Evolutionary conservation across 30 jellyfish, hydroid and myxozoan species (phyloP).

Genomic region (Turritopsis dohrnii): DNA sequence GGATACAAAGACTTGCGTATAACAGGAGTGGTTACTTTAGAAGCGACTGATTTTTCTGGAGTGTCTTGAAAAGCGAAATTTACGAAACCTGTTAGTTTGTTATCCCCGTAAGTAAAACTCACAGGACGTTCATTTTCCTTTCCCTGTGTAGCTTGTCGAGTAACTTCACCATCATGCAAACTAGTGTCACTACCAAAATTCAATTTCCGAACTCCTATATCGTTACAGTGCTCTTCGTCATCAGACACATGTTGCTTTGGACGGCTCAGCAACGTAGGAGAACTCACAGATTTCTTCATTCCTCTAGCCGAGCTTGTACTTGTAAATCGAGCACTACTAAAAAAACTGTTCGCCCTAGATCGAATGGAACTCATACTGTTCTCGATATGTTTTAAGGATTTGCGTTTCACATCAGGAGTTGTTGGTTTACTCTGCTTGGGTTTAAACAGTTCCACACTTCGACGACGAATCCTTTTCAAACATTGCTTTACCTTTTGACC

Average conservation of each 20-base stretch:
- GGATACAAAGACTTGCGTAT: conserved; percentile 30
- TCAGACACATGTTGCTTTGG: conserved; percentile 5
- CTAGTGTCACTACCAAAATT: background rate
- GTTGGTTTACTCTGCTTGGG: conserved; percentile 21
- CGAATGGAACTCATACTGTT: background rate
- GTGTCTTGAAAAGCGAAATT: conserved; percentile 14
- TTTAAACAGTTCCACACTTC: conserved; percentile 38
- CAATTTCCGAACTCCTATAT: background rate
- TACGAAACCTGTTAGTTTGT: background rate
- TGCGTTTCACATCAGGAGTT: conserved; percentile 26
- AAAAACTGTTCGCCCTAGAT: conserved; percentile 13
- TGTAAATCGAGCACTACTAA: background rate
- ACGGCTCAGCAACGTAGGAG: conserved; percentile 19
- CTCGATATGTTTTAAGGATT: background rate
- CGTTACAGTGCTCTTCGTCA: background rate
- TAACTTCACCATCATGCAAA: background rate
- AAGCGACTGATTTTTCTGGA: background rate
- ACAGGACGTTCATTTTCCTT: conserved; percentile 25
- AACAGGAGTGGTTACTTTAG: conserved; percentile 21
- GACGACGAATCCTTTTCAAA: conserved; percentile 30
- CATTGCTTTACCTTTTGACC: conserved; percentile 24
- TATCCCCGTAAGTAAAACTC: conserved; percentile 22
- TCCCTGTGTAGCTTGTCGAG: background rate
- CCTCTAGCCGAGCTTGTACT: background rate
- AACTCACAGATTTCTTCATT: conserved; percentile 34